phyloP scores from a whole-genome alignment of 92 coral and sea anemone genomes.

The Porites rus region DNA sequence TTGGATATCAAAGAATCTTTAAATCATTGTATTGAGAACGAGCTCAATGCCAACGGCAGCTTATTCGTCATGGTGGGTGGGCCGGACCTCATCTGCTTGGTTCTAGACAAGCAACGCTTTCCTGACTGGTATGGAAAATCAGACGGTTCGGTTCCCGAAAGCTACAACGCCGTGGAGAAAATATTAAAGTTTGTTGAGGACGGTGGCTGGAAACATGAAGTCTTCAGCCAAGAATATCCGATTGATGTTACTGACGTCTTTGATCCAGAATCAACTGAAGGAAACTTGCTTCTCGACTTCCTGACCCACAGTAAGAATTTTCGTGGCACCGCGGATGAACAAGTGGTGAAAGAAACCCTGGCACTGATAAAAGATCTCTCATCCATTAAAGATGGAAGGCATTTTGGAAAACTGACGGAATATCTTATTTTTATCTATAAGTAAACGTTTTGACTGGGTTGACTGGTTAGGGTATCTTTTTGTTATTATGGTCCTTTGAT shows the following conservation, averaged over 20 bases:
- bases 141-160: background rate
- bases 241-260: slow-evolving; percentile 47
- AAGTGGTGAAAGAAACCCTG: slow-evolving; percentile 20
- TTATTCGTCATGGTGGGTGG: background rate
- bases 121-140: background rate
- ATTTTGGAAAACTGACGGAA: slow-evolving; percentile 17
- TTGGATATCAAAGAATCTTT: slow-evolving; percentile 27
- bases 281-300: slow-evolving; percentile 56
- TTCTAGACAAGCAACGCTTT: too few species aligned
- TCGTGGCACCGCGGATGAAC: too few species aligned
- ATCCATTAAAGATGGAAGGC: slow-evolving; percentile 34
- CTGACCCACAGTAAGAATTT: too few species aligned
- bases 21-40: slow-evolving; percentile 20
- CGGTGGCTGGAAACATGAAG: slow-evolving; percentile 27
- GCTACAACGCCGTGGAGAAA: slow-evolving; percentile 3
- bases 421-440: slow-evolving; percentile 2
- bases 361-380: background rate
- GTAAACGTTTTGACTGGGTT: background rate
- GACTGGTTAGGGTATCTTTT: too few species aligned
- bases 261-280: slow-evolving; percentile 34
- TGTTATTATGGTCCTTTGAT: too few species aligned
- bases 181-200: slow-evolving; percentile 16
- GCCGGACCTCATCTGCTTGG: background rate
- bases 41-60: slow-evolving; percentile 18
- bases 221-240: slow-evolving; percentile 19